Conservation (phyloP, 2,888 invertebrate genomes). For the Chydorus sphaericus region DNA sequence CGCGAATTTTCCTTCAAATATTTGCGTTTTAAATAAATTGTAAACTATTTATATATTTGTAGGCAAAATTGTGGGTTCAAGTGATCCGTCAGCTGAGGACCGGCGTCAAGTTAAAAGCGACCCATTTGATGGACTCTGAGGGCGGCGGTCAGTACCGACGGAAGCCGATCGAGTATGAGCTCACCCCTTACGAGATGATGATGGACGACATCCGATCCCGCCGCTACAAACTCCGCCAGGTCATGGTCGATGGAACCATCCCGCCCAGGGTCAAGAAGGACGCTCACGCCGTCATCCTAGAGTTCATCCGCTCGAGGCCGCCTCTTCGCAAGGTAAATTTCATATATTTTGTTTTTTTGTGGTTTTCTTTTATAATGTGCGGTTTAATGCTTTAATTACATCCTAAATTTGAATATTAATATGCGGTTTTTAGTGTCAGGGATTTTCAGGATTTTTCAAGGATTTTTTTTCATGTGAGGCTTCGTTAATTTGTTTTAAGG, state of each 20-base stretch:
- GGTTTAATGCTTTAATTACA: no score
- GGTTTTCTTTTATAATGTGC: not conserved
- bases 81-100: constrained; percentile 80
- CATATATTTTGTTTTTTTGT: not conserved
- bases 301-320: constrained; percentile 89
- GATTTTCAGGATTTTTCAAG: no score
- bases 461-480: no score
- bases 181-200: constrained; percentile 90
- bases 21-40: no score
- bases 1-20: no score
- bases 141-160: constrained; percentile 37
- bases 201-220: constrained; percentile 89
- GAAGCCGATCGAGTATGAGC: constrained; percentile 72
- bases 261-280: constrained; percentile 69
- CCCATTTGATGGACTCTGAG: no score
- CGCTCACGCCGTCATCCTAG: constrained; percentile 86
- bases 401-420: no score
- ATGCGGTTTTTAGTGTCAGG: no score
- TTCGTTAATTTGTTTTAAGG: no score
- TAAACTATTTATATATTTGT: no score
- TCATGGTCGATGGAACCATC: constrained; percentile 65
- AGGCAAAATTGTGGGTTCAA: constrained; percentile 92
- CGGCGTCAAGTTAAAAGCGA: constrained; percentile 86
- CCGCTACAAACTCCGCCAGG: constrained; percentile 75
- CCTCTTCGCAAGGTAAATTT: constrained; percentile 70